Evolutionary conservation across 2,888 invertebrate genomes (phyloP).

Genomic region (Eulithis prunata): DNA sequence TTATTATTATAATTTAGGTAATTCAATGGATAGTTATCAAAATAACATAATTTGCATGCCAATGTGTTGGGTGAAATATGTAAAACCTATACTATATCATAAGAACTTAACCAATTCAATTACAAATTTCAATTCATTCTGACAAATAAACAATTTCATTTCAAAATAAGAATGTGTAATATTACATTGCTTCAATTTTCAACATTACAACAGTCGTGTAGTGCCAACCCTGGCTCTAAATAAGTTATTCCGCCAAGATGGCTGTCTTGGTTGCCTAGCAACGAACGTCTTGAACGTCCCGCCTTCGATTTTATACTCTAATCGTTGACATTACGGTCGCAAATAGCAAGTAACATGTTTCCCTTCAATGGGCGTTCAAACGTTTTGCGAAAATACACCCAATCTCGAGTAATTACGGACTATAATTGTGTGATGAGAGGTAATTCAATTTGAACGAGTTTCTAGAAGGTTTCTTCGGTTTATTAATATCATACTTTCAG

Average conservation of each 20-base stretch:
- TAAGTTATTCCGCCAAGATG: slow-evolving; percentile 69
- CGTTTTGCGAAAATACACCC: slow-evolving; percentile 41
- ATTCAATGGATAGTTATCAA: too few species aligned
- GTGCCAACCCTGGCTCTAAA: slow-evolving; percentile 68
- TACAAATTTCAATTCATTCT: too few species aligned
- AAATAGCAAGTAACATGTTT: slow-evolving; percentile 35
- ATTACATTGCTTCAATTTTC: too few species aligned
- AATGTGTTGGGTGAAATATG: too few species aligned
- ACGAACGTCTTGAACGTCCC: slow-evolving; percentile 60
- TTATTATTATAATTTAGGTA: too few species aligned
- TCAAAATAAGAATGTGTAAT: too few species aligned
- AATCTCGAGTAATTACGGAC: slow-evolving; percentile 36
- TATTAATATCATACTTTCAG: slow-evolving; percentile 13
- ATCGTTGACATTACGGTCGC: slow-evolving; percentile 40
- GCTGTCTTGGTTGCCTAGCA: slow-evolving; percentile 68
- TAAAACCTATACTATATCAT: too few species aligned
- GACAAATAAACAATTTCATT: too few species aligned
- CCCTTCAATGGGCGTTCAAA: slow-evolving; percentile 40
- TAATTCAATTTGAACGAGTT: slow-evolving; percentile 37
- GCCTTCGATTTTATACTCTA: slow-evolving; percentile 48
- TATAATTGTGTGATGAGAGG: slow-evolving; percentile 34
- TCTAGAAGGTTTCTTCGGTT: slow-evolving; percentile 24
- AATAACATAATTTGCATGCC: too few species aligned
- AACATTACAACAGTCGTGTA: too few species aligned
- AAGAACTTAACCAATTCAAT: too few species aligned